Percentiles rank a stretch among this genome's conserved stretches.
Evolutionary conservation across 1,140 invertebrate species (phyloP).

Genomic region (Diabrotica virgifera): DNA sequence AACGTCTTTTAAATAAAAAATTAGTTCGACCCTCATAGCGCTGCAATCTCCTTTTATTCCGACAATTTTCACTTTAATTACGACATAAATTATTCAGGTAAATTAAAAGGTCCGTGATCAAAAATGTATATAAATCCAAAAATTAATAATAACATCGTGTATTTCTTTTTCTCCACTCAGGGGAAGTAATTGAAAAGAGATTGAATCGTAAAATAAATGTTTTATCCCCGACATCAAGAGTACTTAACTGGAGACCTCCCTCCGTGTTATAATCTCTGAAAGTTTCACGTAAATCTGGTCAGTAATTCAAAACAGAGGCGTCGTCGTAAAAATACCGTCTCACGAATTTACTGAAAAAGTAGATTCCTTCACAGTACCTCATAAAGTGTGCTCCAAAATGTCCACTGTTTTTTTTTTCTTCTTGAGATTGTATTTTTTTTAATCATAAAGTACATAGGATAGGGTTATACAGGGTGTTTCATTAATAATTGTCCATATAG

Average conservation of each 20-base stretch:
- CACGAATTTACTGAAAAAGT: too few relatives aligned
- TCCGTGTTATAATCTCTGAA: constrained; percentile 13
- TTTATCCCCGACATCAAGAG: constrained; percentile 5
- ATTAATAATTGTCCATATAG: too few relatives aligned
- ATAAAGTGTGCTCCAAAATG: too few relatives aligned
- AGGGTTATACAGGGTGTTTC: too few relatives aligned
- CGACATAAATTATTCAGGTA: not conserved
- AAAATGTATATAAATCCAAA: not conserved
- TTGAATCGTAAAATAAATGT: constrained; percentile 3
- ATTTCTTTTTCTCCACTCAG: not conserved
- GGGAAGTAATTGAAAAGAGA: constrained; percentile 3
- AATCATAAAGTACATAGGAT: too few relatives aligned
- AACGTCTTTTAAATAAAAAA: not conserved
- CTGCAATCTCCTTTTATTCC: not conserved
- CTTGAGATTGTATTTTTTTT: too few relatives aligned
- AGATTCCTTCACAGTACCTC: too few relatives aligned
- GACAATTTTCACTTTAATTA: not conserved
- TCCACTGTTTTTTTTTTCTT: too few relatives aligned
- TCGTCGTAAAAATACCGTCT: too few relatives aligned
- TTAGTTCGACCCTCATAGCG: too few relatives aligned
- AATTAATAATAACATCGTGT: not conserved
- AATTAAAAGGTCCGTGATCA: not conserved
- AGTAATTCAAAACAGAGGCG: constrained; percentile 3
- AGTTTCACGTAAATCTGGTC: constrained; percentile 14
- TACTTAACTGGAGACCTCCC: constrained; percentile 9